Base-by-base conservation (phyloP, 2,797 vertebrate species). In the Epinephelus malabaricus region DNA sequence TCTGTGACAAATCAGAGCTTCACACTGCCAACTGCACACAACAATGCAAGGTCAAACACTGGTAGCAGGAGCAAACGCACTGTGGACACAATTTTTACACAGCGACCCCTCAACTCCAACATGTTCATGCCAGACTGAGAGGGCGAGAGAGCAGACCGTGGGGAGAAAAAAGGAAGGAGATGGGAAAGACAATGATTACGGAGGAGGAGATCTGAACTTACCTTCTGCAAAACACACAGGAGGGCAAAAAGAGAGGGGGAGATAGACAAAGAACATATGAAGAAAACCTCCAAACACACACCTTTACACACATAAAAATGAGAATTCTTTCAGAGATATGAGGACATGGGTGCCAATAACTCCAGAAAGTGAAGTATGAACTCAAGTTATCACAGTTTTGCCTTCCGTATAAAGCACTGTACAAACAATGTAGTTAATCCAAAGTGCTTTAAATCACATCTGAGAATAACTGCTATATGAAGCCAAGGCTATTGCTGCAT, bases 201-300 rank as follows among this genome's bases (percentile, higher is more conserved):
- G 71, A 87, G 82, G 81, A 90, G 77, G 68, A 72, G 88, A 76
- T 83, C 64, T 79, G 73, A 91, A 91, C 98, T 96, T 99, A 99
- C 98, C 98, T 99, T 99, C 98, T 99, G 97, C 94, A 95, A 95
- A 94, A 96, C 90, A 95, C 93, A 97, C 96, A 73, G 94, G 97
- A 94, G 95, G 92, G 97, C 96, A 89, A 95, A 70, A 86, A 93
- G 85, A 95, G 80, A 86, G 64, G 87, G 34, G 84, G 95, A 95
- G 91, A 97, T 86, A 95, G 63, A 97, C 89, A 96, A 94, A 94
- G 83, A 96, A 92, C 94, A 89, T 85, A 89, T 92, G 90, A 93
- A 92, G 83, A 89, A 85, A 92, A 78, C 60, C 60, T 84, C 76
- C 27, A 65, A 86, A 92, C 49, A 76, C 43, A 89, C 64, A 71